Evolutionary conservation across 2,797 vertebrate genomes (phyloP).

Genomic region (Lithobates sylvaticus): DNA sequence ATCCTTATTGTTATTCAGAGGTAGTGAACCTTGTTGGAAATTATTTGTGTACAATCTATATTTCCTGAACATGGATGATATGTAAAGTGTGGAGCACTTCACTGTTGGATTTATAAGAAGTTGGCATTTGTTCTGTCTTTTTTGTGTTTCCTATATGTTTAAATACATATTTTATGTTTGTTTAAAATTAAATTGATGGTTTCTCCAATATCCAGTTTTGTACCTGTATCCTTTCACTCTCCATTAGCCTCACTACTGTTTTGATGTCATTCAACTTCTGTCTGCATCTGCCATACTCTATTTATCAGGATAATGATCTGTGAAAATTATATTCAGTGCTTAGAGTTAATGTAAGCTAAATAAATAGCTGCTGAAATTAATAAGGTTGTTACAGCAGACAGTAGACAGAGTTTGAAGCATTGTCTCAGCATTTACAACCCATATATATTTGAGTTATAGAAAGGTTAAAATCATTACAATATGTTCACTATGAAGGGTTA

Average conservation of each 20-base stretch:
- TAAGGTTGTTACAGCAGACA: neutral
- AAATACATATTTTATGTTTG: too few relatives aligned
- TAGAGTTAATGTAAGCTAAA: neutral
- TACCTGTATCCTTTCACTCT: neutral
- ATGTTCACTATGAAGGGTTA: too few relatives aligned
- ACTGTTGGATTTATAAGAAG: too few relatives aligned
- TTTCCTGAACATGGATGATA: too few relatives aligned
- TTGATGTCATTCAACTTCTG: neutral
- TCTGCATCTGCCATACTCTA: neutral
- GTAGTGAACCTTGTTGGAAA: too few relatives aligned
- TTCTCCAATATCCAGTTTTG: neutral
- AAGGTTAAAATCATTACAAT: neutral
- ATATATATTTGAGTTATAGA: neutral
- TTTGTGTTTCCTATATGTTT: too few relatives aligned
- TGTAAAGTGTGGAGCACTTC: too few relatives aligned
- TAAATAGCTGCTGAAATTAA: neutral
- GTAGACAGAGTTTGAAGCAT: neutral
- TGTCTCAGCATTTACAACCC: neutral
- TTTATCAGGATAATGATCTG: conserved; percentile 1
- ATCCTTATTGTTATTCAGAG: too few relatives aligned
- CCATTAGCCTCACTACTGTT: neutral
- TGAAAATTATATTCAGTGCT: neutral
- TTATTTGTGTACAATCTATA: too few relatives aligned
- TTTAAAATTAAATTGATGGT: neutral
- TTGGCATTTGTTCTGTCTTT: too few relatives aligned